Conservation (phyloP, 2,797 vertebrate species). For the Huso huso region DNA sequence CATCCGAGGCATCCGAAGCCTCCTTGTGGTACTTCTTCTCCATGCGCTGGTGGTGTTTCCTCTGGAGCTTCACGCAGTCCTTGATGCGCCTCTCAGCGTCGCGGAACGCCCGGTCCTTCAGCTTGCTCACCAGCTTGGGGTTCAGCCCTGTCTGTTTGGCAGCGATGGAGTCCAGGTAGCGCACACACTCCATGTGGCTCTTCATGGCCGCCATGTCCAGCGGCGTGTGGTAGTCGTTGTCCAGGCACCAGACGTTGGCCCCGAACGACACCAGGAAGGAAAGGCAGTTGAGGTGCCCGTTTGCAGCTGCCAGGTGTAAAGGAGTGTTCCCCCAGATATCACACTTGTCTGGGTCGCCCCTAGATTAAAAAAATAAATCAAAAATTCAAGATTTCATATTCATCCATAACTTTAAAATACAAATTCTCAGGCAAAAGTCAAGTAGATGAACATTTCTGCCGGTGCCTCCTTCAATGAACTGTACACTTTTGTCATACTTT, state of each 20-base stretch:
- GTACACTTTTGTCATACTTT: no score
- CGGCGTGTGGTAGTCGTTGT: conserved; percentile 97
- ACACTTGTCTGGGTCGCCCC: conserved; percentile 95
- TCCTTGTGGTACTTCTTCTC: conserved; percentile 85
- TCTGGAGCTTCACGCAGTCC: conserved; percentile 87
- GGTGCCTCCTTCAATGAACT: no score
- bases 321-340: conserved; percentile 99
- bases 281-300: conserved; percentile 88
- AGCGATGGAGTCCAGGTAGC: conserved; percentile 92
- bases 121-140: conserved; percentile 83
- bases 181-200: conserved; percentile 93
- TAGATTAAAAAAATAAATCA: conserved; percentile 25
- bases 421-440: no score
- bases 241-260: conserved; percentile 97
- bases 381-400: no score
- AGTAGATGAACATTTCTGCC: no score
- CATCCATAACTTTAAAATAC: no score
- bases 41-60: conserved; percentile 88
- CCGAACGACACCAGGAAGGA: conserved; percentile 97
- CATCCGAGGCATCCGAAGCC: conserved; percentile 77
- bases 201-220: conserved; percentile 97
- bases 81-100: conserved; percentile 83
- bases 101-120: conserved; percentile 86
- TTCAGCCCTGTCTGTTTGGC: conserved; percentile 90
- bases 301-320: conserved; percentile 88